A percentile compares a stretch with the other conserved stretches of the same genome.
phyloP scores from a whole-genome alignment of 1,140 invertebrate species.

The Aphelenchoides avenae region DNA sequence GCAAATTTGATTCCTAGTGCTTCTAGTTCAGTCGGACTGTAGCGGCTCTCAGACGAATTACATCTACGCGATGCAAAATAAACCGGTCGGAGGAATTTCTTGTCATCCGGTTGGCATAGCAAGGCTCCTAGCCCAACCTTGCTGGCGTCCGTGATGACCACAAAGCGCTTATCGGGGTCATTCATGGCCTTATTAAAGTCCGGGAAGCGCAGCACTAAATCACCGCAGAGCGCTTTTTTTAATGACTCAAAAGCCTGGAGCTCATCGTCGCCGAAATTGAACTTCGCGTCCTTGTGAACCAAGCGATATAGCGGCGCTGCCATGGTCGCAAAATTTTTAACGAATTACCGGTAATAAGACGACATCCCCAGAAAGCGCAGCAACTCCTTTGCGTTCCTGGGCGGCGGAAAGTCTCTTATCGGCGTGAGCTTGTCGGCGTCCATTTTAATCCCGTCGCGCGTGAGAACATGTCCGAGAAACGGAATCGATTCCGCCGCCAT shows the following conservation, averaged over 20 bases:
- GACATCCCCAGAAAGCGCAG: slow-evolving; percentile 19
- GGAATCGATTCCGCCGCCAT: slow-evolving; percentile 36
- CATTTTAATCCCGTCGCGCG: slow-evolving; percentile 21
- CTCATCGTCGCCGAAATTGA: slow-evolving; percentile 11
- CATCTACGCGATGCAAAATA: neutral
- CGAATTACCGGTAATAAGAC: slow-evolving; percentile 24
- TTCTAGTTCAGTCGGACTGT: slow-evolving; percentile 20
- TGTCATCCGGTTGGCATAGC: slow-evolving; percentile 32
- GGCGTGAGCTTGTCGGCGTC: slow-evolving; percentile 20
- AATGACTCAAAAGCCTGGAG: slow-evolving; percentile 28
- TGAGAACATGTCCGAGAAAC: slow-evolving; percentile 31
- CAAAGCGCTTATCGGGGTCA: slow-evolving; percentile 24
- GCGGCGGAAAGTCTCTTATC: slow-evolving; percentile 11
- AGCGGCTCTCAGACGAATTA: slow-evolving; percentile 5
- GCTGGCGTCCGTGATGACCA: slow-evolving; percentile 36
- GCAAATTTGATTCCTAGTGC: slow-evolving; percentile 15
- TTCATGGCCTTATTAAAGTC: slow-evolving; percentile 10
- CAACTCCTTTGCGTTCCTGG: slow-evolving; percentile 1
- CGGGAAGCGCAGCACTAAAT: slow-evolving; percentile 28
- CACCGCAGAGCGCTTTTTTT: slow-evolving; percentile 18
- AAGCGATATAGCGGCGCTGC: slow-evolving; percentile 16
- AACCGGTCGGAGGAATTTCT: slow-evolving; percentile 18
- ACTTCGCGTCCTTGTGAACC: slow-evolving; percentile 12
- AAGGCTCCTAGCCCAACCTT: slow-evolving; percentile 28
- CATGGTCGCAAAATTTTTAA: slow-evolving; percentile 19